Percentiles rank a stretch among this genome's conserved stretches.
These are phyloP conservation scores for Harpalus rufipes DNA, from an alignment of 2,888 invertebrate genomes.

Conservation along the genomic window DNA sequence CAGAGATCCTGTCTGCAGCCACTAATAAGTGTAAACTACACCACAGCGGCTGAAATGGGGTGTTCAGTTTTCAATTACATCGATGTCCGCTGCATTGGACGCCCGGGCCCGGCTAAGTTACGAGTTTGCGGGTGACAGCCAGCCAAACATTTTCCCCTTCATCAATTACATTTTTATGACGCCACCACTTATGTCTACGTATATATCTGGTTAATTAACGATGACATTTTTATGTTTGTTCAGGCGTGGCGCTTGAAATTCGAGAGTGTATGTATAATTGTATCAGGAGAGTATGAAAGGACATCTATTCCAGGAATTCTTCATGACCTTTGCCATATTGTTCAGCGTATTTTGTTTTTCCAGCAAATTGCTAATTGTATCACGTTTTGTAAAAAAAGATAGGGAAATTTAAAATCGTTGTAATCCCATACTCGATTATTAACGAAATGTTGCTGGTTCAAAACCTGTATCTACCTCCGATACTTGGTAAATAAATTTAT, in stretches of 20 bases:
- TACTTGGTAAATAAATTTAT: background rate
- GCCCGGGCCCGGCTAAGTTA: too few relatives aligned
- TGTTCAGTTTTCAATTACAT: slow-evolving; percentile 18
- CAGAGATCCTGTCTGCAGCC: slow-evolving; percentile 14
- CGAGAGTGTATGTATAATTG: background rate
- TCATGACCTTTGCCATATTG: background rate
- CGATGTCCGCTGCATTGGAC: background rate
- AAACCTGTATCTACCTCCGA: background rate
- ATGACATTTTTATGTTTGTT: slow-evolving; percentile 44
- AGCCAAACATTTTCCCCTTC: background rate
- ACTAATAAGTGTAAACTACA: slow-evolving; percentile 32
- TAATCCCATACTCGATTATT: background rate
- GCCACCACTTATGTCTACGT: slow-evolving; percentile 15
- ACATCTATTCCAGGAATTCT: background rate
- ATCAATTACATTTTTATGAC: slow-evolving; percentile 38
- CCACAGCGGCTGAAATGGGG: slow-evolving; percentile 6
- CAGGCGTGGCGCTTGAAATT: slow-evolving; percentile 24
- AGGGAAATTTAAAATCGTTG: background rate
- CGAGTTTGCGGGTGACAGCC: background rate
- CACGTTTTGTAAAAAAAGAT: background rate
- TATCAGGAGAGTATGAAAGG: slow-evolving; percentile 9
- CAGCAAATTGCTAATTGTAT: background rate
- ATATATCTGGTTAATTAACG: slow-evolving; percentile 31
- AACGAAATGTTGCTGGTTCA: background rate
- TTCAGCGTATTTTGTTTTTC: background rate